Base-by-base conservation (phyloP, 2,797 vertebrate genomes). In the Schizopygopsis malacanthus region DNA sequence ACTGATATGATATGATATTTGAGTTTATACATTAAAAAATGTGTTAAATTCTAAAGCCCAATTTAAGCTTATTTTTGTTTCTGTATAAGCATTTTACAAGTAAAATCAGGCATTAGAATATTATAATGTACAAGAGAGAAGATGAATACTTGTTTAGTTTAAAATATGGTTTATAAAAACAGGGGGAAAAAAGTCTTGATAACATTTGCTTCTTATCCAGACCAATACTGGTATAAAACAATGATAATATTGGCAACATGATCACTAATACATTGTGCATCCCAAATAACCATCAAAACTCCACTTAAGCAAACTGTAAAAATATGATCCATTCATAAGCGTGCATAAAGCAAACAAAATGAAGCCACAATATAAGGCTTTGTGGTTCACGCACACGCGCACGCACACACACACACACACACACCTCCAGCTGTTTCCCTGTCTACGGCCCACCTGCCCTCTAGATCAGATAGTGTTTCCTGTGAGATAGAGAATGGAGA, bases 361-460 rank as follows among this genome's bases (percentile, higher is more conserved):
- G 4, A 41, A 43, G 11, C 61, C 76, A 79, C 73, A 84, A 67
- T 63, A 33, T 50, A 77, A 70, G 61, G 33, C 11, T 54, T 69
- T 77, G 61, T 25, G 43, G 45, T 69, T 70, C 83, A 84, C 79
- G 75, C 63, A 4, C 8, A 56, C 54, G 75, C 63, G 1, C 54
- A 56, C 54, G 88, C 15, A 88, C 70, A 79, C 80, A 79, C 45
- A 82, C 70, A 71, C 71, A 89, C 87, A 88, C 61, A 86, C 63
- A 80, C 88, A 82, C 54, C 79, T 90, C 90, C 94, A 95, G 93
- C 93, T 95, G 94, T 90, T 95, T 94, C 92, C 93, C 90, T 39
- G 85, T 83, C 76, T 91, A 54, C 28, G 61, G 90, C 86, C 85
- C 87, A 90, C 84, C 90, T 87, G 88, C 84, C 81, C 43, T 88